Conservation (phyloP, 2,797 vertebrate species). For the Myripristis jacobus region DNA sequence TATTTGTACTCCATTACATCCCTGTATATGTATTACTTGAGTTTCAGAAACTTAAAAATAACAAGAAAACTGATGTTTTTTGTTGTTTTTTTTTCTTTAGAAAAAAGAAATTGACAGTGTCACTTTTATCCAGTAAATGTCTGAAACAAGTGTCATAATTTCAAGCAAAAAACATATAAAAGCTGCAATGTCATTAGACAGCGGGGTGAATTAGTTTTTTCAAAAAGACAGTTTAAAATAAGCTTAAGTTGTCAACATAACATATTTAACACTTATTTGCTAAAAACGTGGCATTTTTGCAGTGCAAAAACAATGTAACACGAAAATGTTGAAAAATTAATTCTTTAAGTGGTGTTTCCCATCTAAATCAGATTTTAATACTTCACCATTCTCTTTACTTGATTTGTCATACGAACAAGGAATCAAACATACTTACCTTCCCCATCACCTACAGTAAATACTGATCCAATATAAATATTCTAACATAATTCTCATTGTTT, state of each 20-base stretch:
- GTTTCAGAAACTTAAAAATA: background rate
- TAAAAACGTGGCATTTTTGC: slow-evolving; percentile 48
- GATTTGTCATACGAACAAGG: slow-evolving; percentile 60
- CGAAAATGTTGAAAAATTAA: slow-evolving; percentile 30
- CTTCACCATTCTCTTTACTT: slow-evolving; percentile 46
- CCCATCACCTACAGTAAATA: slow-evolving; percentile 66
- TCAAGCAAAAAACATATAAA: slow-evolving; percentile 5
- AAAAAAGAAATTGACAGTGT: slow-evolving; percentile 7
- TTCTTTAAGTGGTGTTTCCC: slow-evolving; percentile 66
- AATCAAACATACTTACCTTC: slow-evolving; percentile 36
- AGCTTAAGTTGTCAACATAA: slow-evolving; percentile 34
- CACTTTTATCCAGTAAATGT: slow-evolving; percentile 5
- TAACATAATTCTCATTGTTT: slow-evolving; percentile 55
- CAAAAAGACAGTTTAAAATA: slow-evolving; percentile 24
- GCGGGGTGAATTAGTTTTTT: background rate
- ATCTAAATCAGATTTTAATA: slow-evolving; percentile 55
- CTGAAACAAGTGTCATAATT: slow-evolving; percentile 1
- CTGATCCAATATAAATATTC: slow-evolving; percentile 79
- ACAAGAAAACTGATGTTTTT: background rate
- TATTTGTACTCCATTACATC: too few relatives aligned
- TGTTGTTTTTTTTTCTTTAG: background rate
- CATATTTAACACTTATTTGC: slow-evolving; percentile 31
- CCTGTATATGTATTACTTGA: too few relatives aligned
- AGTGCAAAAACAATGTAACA: slow-evolving; percentile 40
- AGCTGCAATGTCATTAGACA: slow-evolving; percentile 23